Evolutionary conservation across 1,140 invertebrate genomes (phyloP).

Genomic region (Drosophila carrolli): DNA sequence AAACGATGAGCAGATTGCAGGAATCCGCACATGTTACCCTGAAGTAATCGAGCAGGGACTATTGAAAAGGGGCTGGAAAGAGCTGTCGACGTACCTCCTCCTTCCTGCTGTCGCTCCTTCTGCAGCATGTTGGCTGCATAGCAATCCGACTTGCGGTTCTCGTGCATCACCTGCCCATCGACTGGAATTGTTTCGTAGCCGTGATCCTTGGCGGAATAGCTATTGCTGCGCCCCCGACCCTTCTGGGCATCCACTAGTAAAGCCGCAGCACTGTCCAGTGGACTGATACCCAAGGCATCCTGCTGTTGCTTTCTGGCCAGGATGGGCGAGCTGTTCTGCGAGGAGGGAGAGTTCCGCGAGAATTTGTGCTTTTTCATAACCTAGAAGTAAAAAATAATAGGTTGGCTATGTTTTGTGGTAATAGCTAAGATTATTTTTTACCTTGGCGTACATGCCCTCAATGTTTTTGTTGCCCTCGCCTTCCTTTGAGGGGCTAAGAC

Average conservation of each 20-base stretch:
- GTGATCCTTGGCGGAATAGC: conserved; percentile 85
- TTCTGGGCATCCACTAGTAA: conserved; percentile 78
- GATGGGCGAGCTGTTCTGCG: conserved; percentile 77
- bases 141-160: conserved; percentile 85
- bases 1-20: neutral
- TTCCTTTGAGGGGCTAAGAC: conserved; percentile 87
- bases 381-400: conserved; percentile 22
- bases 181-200: conserved; percentile 88
- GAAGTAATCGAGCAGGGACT: neutral
- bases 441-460: conserved; percentile 95
- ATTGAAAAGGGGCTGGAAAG: neutral
- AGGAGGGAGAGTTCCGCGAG: conserved; percentile 64
- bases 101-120: conserved; percentile 73
- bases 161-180: conserved; percentile 69
- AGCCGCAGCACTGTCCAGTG: conserved; percentile 68
- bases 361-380: conserved; percentile 84
- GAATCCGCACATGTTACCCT: conserved; percentile 8
- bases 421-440: conserved; percentile 68
- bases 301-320: conserved; percentile 81
- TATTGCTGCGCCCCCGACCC: conserved; percentile 71
- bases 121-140: conserved; percentile 77
- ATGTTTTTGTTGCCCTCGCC: conserved; percentile 90
- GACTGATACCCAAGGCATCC: conserved; percentile 62
- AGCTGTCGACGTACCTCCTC: conserved; percentile 55
- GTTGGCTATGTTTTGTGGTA: neutral